Conservation (phyloP, 2,113 vertebrate species). For the Bujurquina vittata region DNA sequence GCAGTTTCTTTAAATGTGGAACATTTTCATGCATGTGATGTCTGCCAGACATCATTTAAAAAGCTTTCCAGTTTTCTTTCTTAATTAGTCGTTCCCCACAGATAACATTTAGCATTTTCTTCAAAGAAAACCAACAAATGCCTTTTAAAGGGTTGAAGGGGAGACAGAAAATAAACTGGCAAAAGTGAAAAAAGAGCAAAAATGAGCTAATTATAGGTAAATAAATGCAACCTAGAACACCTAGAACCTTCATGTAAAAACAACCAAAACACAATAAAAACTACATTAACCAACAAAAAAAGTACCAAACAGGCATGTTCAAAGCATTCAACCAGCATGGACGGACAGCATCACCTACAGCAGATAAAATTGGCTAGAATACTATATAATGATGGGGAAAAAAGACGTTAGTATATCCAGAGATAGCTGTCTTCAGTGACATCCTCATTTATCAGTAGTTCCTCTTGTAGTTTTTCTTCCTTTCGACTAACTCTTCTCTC, state of each 20-base stretch:
- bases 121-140: slow-evolving; percentile 23
- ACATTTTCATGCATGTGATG: background rate
- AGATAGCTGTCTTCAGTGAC: slow-evolving; percentile 56
- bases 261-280: slow-evolving; percentile 43
- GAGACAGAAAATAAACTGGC: slow-evolving; percentile 13
- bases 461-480: slow-evolving; percentile 36
- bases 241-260: slow-evolving; percentile 73
- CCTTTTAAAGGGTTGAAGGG: slow-evolving; percentile 16
- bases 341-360: slow-evolving; percentile 64
- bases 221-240: slow-evolving; percentile 32
- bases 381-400: slow-evolving; percentile 48
- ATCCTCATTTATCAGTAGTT: slow-evolving; percentile 68
- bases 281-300: slow-evolving; percentile 51
- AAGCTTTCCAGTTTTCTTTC: slow-evolving; percentile 45
- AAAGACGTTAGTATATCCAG: slow-evolving; percentile 56
- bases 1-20: slow-evolving; percentile 31
- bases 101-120: slow-evolving; percentile 27
- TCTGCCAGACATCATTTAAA: slow-evolving; percentile 3
- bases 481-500: slow-evolving; percentile 17
- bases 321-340: slow-evolving; percentile 69
- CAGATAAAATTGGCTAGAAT: slow-evolving; percentile 55
- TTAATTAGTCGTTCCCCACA: slow-evolving; percentile 9
- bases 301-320: slow-evolving; percentile 62
- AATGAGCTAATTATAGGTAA: slow-evolving; percentile 23
- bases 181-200: background rate